Percentiles rank a stretch among this genome's conserved stretches.
Conservation (phyloP, 2,113 vertebrate species). For the Patagioenas fasciata region DNA sequence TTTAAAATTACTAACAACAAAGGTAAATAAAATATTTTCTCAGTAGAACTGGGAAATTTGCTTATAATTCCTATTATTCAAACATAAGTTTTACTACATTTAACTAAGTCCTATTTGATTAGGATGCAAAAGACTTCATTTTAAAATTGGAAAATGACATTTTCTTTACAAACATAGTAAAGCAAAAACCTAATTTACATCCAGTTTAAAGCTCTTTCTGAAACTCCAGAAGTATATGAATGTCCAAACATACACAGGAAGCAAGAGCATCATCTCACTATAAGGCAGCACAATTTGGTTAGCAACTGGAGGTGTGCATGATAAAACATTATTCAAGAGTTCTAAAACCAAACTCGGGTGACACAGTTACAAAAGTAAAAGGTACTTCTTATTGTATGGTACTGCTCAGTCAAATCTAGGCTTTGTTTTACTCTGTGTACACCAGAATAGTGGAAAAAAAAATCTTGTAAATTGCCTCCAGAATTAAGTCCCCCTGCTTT, state of each 20-base stretch:
- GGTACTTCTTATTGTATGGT: neutral
- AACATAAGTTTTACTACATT: neutral
- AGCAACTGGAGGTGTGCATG: neutral
- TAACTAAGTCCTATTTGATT: neutral
- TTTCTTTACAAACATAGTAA: neutral
- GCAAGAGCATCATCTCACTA: neutral
- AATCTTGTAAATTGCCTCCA: neutral
- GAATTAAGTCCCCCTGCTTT: neutral
- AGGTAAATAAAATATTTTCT: neutral
- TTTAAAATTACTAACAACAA: neutral
- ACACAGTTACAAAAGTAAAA: neutral
- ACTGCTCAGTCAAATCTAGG: neutral
- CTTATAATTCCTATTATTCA: neutral
- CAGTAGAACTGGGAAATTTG: neutral
- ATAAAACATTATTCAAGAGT: neutral
- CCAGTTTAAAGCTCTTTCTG: neutral
- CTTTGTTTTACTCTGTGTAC: neutral
- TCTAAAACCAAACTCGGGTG: neutral
- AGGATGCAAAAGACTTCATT: neutral
- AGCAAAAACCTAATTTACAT: neutral
- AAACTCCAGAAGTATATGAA: neutral
- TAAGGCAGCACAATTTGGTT: neutral
- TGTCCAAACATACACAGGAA: neutral
- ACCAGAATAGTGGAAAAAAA: neutral
- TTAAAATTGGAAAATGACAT: neutral